Base-by-base conservation (phyloP, 2,888 invertebrate species). In the Punctoribates punctum region DNA sequence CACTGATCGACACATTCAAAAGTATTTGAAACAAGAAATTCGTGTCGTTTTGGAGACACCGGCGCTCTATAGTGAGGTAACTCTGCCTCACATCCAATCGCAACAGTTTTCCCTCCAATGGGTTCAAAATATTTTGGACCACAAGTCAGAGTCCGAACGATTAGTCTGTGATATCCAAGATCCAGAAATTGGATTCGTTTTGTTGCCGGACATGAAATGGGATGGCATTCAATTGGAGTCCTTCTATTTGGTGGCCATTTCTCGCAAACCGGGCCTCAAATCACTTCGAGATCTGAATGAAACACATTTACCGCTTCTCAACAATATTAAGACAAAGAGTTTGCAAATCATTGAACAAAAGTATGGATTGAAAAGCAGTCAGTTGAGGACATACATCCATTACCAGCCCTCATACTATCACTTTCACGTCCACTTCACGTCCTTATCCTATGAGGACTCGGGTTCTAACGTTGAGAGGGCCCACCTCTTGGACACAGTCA, bases 341-440 rank as follows among this genome's bases (percentile, higher is more conserved):
- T 87, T 91, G 90, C 87, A 88, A 83, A 89, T 89, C 3, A 93
- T 98, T 77, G 83, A 88, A 73, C 87, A 91, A 46, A 92, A 91
- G 81, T 97, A 91, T 85, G 88, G 88, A 17, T 81, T 98, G 0
- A 85, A 88, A 4, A 84, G 86, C 20, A 81, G 81, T 78, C 83
- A 93, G 82, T 84, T 97, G 34, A 87, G 96, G 29, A 88, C 93
- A 78, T 98, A 92, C 83, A 83, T 97, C 0, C 97, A 98, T 84
- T 98, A 98, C 85, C 96, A 95, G 82, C 98, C 98, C 0, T 93
- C 96, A 0, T 99, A 95, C 85, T 97, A 96, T 85, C 96, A 98
- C 83, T 86, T 99, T 0, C 98, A 99, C 83, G 88, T 98, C 0
- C 98, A 99, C 84, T 93, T 96, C 82, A 93, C 93, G 15, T 89